Base-by-base conservation (phyloP, 2,888 invertebrate genomes). In the Adelphocoris suturalis region DNA sequence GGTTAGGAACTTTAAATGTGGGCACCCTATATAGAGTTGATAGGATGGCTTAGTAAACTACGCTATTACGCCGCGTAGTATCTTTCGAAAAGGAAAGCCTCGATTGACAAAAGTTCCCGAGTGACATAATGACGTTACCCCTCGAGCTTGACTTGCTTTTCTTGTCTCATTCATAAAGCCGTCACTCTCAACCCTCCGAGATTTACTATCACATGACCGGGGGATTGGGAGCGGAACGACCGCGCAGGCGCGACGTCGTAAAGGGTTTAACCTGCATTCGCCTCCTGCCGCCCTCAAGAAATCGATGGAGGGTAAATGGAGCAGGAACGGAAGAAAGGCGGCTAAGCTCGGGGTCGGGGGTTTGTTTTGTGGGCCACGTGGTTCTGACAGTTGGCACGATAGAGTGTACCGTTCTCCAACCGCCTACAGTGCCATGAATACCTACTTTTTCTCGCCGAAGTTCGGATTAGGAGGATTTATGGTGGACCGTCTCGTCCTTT, bases 301-400 rank as follows among this genome's bases (percentile, higher is more conserved):
- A 78, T 78, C 78, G 78, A 78, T 78, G 37, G 46, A n/a, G 78
- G 78, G 37, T 78, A 78, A 78, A 78, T 78, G 78, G 78, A 78
- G 78, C 78, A 46, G 78, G 78, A 78, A 47, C 78, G 37, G 78
- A 78, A 78, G 78, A 46, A 78, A 78, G 37, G 78, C 68, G 23
- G 68, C 68, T 19, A 0, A 46, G 46, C 14, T 37, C n/a, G 46
- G 7, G 46, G 3, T 4, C n/a, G n/a, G 78, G 37, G 19, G 78
- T 78, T 76, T 78, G 78, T 78, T 78, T 78, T 78, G 78, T 19
- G 46, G 28, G 28, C 37, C 78, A 78, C 78, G 78, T 78, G 78
- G 78, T 78, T 78, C 19, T 78, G 78, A 78, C 78, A 78, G 78
- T 68, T 68, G 68, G 68, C 68, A 68, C 46, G 78, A 78, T 16